Percentiles rank a stretch among this genome's conserved stretches.
Evolutionary conservation across 2,113 vertebrate species (phyloP).

Genomic region (Thinocorus orbignyianus): DNA sequence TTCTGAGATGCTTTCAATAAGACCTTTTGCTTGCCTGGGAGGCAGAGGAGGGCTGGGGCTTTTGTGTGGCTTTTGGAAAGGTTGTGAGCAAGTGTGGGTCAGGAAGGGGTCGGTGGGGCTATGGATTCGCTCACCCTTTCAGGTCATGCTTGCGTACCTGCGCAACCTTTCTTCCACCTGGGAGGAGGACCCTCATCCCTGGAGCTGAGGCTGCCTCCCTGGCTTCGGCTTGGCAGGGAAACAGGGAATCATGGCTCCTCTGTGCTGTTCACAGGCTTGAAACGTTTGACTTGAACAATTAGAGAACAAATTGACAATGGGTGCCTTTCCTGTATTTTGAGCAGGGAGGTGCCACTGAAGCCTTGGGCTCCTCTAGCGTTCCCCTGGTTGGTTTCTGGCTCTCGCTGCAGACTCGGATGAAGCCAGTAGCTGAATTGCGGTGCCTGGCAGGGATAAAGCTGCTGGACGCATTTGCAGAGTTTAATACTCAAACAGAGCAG

Average conservation of each 20-base stretch:
- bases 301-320: not conserved
- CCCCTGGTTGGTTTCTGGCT: not conserved
- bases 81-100: not conserved
- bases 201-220: not conserved
- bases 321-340: not conserved
- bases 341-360: not conserved
- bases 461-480: not conserved
- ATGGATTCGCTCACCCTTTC: rapidly evolving
- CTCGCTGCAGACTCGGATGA: rapidly evolving
- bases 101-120: rapidly evolving
- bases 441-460: not conserved
- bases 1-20: not conserved
- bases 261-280: not conserved
- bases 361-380: not conserved
- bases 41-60: not conserved
- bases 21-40: not conserved
- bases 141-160: not conserved
- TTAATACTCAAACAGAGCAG: not conserved
- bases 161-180: not conserved
- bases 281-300: not conserved
- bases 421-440: not conserved
- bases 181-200: not conserved
- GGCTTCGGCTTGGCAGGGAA: not conserved
- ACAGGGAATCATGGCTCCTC: rapidly evolving
- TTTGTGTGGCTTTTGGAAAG: not conserved